Evolutionary conservation across 2,888 invertebrate genomes (phyloP), one percentile per base, ranked within the genome.

Genomic region (Nineta flava): DNA sequence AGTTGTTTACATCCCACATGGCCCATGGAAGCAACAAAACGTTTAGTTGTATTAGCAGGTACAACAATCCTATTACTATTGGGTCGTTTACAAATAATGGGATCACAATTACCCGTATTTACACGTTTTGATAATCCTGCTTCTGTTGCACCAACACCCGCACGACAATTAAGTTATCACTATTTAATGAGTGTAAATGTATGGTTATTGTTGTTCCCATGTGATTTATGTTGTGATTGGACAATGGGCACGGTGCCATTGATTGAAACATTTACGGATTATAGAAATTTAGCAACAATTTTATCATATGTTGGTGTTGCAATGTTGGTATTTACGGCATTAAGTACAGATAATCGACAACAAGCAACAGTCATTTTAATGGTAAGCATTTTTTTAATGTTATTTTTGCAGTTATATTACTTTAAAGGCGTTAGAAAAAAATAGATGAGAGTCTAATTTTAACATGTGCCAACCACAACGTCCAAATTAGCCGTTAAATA

Each of bases 51-150:
- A n/a, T 76, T 96, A 19, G 80, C 82, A 53, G 75, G 81, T 55
- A 83, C 87, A 46, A 88, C 92, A 0, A 67, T 87, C 44, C 79
- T 83, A 45, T 74, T 96, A 43, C 72, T 96, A 47, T 74, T 91
- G 42, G 82, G 84, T 2, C 74, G 96, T 54, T 77, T 96, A 51
- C 87, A 90, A 64, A 86, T 96, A 51, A 96, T 96, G 95, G 95
- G 95, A 13, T 90, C 93, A 0, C 92, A 93, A 69, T 72, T 96
- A 59, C 96, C 95, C 7, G 88, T 94, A 53, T 96, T 96, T 67
- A 96, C 95, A 50, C 79, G 83, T 65, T 96, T 95, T 66, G 96
- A 96, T 75, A 96, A 96, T 74, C 96, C 96, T 12, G 95, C 96
- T 32, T 92, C 94, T 9, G 90, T 87, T 26, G 83, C 93, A 1